Evolutionary conservation across 92 coral and sea anemone species (phyloP).

Genomic region (Zoanthus sansibaricus): DNA sequence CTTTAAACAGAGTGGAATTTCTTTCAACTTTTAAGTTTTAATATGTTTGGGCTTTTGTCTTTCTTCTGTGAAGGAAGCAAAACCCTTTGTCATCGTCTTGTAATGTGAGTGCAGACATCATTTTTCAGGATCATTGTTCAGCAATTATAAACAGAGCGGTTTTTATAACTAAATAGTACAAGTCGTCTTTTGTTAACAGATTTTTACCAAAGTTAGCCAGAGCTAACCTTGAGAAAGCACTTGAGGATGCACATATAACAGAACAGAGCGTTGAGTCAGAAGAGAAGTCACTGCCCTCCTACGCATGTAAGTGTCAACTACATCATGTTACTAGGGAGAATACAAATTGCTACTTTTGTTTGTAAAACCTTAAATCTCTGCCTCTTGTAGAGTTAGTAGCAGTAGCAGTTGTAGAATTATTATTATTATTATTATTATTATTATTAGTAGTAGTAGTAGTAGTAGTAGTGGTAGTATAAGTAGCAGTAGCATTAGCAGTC

Average conservation of each 20-base stretch:
- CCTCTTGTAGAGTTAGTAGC: too few species aligned
- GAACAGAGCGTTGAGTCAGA: constrained; percentile 4
- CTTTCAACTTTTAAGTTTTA: too few species aligned
- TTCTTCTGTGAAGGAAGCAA: too few species aligned
- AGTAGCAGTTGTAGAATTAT: too few species aligned
- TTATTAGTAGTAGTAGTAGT: too few species aligned
- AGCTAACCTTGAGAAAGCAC: constrained; percentile 76
- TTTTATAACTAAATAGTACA: not conserved
- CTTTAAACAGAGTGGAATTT: too few species aligned
- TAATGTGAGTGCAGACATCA: not conserved
- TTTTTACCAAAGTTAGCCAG: constrained; percentile 92
- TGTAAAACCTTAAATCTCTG: not conserved
- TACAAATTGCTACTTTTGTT: not conserved
- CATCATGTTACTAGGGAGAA: not conserved
- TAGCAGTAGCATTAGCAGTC: too few species aligned
- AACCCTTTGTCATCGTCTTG: not conserved
- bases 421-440: too few species aligned
- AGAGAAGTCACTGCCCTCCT: not conserved
- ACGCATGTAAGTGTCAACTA: not conserved
- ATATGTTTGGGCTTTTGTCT: not conserved
- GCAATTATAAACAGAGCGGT: too few species aligned
- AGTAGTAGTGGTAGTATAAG: too few species aligned
- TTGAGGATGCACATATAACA: constrained; percentile 73
- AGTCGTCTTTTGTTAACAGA: constrained; percentile 38
- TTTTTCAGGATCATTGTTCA: too few species aligned